Conservation (phyloP, 2,888 invertebrate genomes). For the Habrosyne pyritoides region DNA sequence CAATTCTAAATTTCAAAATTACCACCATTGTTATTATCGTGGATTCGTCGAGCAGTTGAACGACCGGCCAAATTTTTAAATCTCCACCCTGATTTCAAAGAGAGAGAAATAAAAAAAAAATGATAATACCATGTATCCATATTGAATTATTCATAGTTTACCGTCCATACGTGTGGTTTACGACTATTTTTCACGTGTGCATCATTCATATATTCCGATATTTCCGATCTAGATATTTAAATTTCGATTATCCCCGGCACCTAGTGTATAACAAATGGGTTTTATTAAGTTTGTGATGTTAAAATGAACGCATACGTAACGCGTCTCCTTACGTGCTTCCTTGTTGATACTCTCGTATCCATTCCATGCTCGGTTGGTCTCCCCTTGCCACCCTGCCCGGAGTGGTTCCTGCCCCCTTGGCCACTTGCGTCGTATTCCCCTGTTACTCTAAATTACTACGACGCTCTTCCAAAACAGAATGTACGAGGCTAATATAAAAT, state of each 20-base stretch:
- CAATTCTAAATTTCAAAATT: constrained; percentile 40
- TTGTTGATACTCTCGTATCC: constrained; percentile 38
- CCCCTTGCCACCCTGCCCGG: constrained; percentile 37
- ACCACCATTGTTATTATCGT: constrained; percentile 41
- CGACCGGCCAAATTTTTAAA: constrained; percentile 75
- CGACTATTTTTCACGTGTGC: constrained; percentile 49
- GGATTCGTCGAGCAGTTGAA: constrained; percentile 54
- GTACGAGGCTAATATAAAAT: constrained; percentile 45
- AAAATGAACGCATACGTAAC: constrained; percentile 28
- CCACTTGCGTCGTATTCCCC: constrained; percentile 39
- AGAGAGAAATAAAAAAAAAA: constrained; percentile 53
- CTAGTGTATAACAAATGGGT: constrained; percentile 35
- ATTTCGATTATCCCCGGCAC: constrained; percentile 45
- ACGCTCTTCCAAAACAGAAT: constrained; percentile 43
- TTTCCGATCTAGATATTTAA: constrained; percentile 68
- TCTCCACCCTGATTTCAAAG: constrained; percentile 67
- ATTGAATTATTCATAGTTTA: constrained; percentile 69
- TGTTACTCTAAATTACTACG: constrained; percentile 50
- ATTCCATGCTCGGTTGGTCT: constrained; percentile 53
- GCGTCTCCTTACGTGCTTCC: constrained; percentile 18
- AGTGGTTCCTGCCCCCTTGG: constrained; percentile 43
- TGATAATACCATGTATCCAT: constrained; percentile 56
- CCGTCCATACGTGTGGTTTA: constrained; percentile 48
- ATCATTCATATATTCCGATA: constrained; percentile 57
- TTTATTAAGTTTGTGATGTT: constrained; percentile 33